Percentiles rank a stretch among this genome's conserved stretches.
These are phyloP conservation scores for Triplophysa tibetana DNA, from an alignment of 2,113 vertebrate species.

Conservation along the genomic window DNA sequence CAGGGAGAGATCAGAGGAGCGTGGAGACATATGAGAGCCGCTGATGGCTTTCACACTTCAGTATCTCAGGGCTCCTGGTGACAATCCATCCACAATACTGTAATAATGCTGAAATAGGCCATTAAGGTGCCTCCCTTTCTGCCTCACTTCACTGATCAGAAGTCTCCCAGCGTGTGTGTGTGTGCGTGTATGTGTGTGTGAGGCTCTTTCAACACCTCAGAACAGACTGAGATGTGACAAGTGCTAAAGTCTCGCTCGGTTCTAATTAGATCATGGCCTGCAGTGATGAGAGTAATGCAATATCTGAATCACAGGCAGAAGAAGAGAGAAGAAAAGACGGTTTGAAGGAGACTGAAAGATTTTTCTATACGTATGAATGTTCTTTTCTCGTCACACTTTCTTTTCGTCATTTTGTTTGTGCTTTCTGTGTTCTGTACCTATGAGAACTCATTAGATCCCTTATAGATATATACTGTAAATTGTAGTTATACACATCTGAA, in stretches of 20 bases:
- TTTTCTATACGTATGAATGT: neutral
- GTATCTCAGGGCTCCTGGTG: conserved; percentile 51
- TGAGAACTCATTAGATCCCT: neutral
- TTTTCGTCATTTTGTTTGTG: neutral
- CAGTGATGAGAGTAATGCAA: conserved; percentile 28
- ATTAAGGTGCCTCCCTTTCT: conserved; percentile 5
- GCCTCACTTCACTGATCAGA: conserved; percentile 32
- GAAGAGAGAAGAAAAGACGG: neutral
- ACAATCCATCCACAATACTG: conserved; percentile 56
- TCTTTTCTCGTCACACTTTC: neutral
- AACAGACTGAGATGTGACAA: conserved; percentile 21
- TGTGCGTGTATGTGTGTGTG: conserved; percentile 13
- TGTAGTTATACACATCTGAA: too few species aligned
- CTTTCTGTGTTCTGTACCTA: neutral
- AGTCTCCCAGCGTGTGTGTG: neutral
- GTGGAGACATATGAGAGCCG: neutral
- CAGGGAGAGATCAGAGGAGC: conserved; percentile 32
- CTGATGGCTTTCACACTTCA: conserved; percentile 51
- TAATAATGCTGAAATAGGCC: conserved; percentile 56
- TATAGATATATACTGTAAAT: too few species aligned
- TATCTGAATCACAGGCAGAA: conserved; percentile 3
- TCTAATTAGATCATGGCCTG: conserved; percentile 34
- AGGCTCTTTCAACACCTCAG: conserved; percentile 10
- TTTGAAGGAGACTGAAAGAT: neutral
- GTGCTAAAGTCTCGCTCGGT: conserved; percentile 10